Evolutionary conservation across 2,113 vertebrate genomes (phyloP).

Genomic region (Protobothrops flavoviridis): DNA sequence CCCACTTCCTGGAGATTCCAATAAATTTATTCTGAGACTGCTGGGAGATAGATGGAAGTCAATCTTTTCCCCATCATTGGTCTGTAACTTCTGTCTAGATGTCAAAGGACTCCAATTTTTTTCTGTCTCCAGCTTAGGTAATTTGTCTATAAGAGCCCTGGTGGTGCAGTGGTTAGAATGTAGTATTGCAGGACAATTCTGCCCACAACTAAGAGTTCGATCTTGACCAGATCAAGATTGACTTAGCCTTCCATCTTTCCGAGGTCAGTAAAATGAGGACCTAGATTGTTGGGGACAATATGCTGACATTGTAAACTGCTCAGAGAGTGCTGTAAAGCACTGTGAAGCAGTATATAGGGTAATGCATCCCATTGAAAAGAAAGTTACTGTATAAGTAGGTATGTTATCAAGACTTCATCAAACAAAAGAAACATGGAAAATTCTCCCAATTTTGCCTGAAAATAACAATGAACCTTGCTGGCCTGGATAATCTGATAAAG

Average conservation of each 20-base stretch:
- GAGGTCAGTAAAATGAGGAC: not conserved
- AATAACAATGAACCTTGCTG: not conserved
- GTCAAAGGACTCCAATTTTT: not conserved
- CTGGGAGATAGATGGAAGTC: not conserved
- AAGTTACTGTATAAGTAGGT: not conserved
- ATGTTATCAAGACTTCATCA: constrained; percentile 20
- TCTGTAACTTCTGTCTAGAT: not conserved
- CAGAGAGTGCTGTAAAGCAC: not conserved
- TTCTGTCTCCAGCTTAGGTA: not conserved
- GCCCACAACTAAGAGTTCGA: not conserved
- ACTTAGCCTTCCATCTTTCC: not conserved
- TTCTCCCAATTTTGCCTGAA: constrained; percentile 40
- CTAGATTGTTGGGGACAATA: not conserved
- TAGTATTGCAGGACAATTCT: not conserved
- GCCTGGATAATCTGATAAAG: constrained; percentile 34
- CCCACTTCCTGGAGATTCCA: not conserved
- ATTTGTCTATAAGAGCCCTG: not conserved
- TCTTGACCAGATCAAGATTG: not conserved
- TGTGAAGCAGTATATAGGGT: not conserved
- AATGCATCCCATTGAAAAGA: constrained; percentile 4
- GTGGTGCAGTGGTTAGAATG: not conserved
- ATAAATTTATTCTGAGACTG: not conserved
- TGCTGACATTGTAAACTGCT: not conserved
- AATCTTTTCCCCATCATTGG: not conserved
- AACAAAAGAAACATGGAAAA: not conserved